Evolutionary conservation across 2,113 vertebrate genomes (phyloP).

Genomic region (Ochotona princeps): DNA sequence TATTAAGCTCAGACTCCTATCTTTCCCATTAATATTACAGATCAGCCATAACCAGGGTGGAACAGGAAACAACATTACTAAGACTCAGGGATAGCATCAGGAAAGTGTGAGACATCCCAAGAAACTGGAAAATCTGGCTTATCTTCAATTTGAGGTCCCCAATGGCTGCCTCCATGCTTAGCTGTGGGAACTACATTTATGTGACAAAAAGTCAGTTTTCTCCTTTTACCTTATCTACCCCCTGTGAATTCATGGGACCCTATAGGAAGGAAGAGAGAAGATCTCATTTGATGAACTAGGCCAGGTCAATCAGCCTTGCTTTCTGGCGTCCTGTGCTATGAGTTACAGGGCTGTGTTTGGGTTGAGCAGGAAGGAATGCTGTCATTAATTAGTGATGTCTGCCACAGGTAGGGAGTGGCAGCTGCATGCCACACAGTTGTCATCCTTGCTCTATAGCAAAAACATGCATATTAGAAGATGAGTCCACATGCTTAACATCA

Average conservation of each 20-base stretch:
- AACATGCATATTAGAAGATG: constrained; percentile 2
- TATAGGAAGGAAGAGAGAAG: neutral
- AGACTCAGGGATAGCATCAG: neutral
- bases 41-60: neutral
- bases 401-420: constrained; percentile 2
- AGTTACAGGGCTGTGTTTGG: neutral
- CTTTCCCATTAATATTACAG: neutral
- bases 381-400: neutral
- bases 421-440: constrained; percentile 17
- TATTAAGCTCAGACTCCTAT: neutral
- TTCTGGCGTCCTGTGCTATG: neutral
- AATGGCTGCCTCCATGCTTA: neutral
- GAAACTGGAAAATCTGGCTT: constrained; percentile 5
- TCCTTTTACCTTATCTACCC: neutral
- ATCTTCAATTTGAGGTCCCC: constrained; percentile 15
- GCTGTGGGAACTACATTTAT: neutral
- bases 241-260: neutral
- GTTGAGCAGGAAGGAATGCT: neutral
- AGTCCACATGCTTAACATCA: constrained; percentile 44
- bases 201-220: neutral
- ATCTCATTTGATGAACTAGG: neutral
- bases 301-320: neutral
- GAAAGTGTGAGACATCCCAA: neutral
- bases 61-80: neutral
- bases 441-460: constrained; percentile 24